Evolutionary conservation across 2,797 vertebrate species (phyloP).

Genomic region (Sebastes taczanowskii): DNA sequence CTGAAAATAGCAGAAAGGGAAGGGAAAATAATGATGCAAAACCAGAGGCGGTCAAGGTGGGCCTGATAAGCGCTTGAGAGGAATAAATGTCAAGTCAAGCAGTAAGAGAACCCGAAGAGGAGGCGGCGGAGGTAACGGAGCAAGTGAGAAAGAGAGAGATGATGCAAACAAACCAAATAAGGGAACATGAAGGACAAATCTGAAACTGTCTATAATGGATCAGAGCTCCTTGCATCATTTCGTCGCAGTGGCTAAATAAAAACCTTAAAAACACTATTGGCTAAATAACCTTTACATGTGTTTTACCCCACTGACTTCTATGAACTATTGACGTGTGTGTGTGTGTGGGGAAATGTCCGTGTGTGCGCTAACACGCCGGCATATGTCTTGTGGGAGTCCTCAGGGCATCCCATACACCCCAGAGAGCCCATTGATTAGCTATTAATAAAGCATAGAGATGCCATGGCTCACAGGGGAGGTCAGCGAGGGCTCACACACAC

Average conservation of each 20-base stretch:
- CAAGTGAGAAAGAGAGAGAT: slow-evolving; percentile 30
- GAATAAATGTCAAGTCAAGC: slow-evolving; percentile 70
- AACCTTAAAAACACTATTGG: background rate
- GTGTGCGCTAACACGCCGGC: slow-evolving; percentile 54
- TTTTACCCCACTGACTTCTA: slow-evolving; percentile 28
- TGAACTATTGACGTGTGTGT: slow-evolving; percentile 44
- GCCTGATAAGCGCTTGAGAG: slow-evolving; percentile 61
- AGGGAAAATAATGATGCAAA: slow-evolving; percentile 75
- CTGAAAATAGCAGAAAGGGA: slow-evolving; percentile 65
- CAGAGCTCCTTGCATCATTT: slow-evolving; percentile 13
- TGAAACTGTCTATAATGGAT: background rate
- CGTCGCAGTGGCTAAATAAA: background rate
- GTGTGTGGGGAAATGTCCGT: slow-evolving; percentile 1
- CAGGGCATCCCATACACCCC: slow-evolving; percentile 73
- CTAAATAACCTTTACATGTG: slow-evolving; percentile 32
- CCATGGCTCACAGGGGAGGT: slow-evolving; percentile 73
- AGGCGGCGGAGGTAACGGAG: slow-evolving; percentile 22
- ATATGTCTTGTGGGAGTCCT: slow-evolving; percentile 75
- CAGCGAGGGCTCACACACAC: slow-evolving; percentile 46
- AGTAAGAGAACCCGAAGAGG: slow-evolving; percentile 37
- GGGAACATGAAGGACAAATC: slow-evolving; percentile 11
- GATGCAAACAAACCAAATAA: slow-evolving; percentile 40
- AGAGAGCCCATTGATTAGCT: slow-evolving; percentile 83
- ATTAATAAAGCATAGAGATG: slow-evolving; percentile 81
- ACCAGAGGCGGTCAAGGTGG: slow-evolving; percentile 66